Evolutionary conservation across 2,113 vertebrate genomes (phyloP).

Genomic region (Burhinus oedicnemus): DNA sequence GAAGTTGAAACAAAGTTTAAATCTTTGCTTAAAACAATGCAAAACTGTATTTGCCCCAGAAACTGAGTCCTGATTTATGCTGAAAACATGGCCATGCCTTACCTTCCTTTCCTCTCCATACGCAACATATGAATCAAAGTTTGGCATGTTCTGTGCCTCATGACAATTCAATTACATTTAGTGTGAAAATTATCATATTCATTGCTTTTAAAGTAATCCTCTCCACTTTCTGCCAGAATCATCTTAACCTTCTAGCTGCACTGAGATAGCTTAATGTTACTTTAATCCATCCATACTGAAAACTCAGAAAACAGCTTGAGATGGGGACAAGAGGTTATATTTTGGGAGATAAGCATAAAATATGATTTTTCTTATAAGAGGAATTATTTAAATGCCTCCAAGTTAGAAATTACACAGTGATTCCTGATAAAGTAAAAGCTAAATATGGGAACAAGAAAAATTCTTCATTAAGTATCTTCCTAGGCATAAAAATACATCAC

Average conservation of each 20-base stretch:
- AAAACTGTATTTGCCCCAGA: not conserved
- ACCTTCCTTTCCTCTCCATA: not conserved
- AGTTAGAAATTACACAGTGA: not conserved
- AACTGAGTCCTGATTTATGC: not conserved
- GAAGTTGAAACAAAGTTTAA: not conserved
- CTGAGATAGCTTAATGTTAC: not conserved
- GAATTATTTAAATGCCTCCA: not conserved
- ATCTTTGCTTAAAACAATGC: not conserved
- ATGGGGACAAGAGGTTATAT: not conserved
- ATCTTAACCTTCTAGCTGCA: conserved; percentile 5
- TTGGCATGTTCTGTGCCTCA: not conserved
- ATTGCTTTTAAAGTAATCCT: conserved; percentile 42
- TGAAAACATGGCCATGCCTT: not conserved
- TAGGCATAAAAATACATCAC: not conserved
- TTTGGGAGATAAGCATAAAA: not conserved
- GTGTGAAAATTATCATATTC: conserved; percentile 39
- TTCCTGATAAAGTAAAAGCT: not conserved
- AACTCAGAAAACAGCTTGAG: not conserved
- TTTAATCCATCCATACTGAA: not conserved
- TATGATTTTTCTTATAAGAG: not conserved
- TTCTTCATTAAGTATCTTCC: not conserved
- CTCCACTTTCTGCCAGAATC: conserved; percentile 28
- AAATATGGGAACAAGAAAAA: not conserved
- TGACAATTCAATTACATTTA: conserved; percentile 38
- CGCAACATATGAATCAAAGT: not conserved